Evolutionary conservation across 2,113 vertebrate genomes (phyloP).

Genomic region (Elaphurus davidianus): DNA sequence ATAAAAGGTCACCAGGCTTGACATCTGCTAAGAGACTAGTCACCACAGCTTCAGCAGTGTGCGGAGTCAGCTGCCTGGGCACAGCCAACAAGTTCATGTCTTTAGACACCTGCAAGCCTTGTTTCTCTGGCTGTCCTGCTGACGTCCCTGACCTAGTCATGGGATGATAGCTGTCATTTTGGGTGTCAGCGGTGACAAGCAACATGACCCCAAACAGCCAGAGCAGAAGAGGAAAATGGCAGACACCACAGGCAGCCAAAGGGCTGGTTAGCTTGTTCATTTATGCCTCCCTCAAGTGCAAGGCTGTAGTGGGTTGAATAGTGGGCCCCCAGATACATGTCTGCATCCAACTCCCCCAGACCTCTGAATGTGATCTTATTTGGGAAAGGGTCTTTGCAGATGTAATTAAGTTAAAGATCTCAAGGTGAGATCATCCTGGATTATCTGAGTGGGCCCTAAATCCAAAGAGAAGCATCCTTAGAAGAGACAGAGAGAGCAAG

Average conservation of each 20-base stretch:
- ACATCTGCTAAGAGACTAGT: background rate
- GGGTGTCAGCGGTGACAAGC: background rate
- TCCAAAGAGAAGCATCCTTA: background rate
- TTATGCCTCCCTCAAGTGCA: background rate
- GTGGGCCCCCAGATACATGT: background rate
- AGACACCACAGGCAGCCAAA: background rate
- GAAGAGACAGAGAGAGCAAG: background rate
- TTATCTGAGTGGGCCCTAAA: background rate
- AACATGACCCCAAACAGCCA: background rate
- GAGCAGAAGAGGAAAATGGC: background rate
- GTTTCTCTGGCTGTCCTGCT: background rate
- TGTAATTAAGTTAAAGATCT: background rate
- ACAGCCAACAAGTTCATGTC: background rate
- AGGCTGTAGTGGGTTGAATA: background rate
- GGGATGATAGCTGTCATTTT: background rate
- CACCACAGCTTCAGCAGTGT: no score
- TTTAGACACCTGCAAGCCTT: background rate
- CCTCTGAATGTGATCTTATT: background rate
- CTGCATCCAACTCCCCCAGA: background rate
- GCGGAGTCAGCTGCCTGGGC: background rate
- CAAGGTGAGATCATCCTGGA: background rate
- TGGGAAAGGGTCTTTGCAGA: background rate
- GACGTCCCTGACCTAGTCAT: background rate
- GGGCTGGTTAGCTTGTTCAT: background rate
- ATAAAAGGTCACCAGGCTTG: background rate